Conservation (phyloP, 1,140 invertebrate species). For the Sminthurinus signatus region DNA sequence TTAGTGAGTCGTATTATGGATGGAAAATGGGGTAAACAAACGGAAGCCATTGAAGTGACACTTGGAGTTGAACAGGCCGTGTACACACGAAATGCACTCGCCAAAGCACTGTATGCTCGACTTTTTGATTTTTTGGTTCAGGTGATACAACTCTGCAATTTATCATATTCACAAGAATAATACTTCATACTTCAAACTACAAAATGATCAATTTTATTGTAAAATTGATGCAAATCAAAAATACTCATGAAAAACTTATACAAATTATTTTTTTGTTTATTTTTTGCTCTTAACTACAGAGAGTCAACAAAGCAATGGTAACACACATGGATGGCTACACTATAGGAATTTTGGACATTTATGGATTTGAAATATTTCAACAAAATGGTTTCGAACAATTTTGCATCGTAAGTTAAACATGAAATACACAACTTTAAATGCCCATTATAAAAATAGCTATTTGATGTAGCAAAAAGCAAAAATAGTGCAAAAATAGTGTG, state of each 20-base stretch:
- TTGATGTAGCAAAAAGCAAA: too few relatives aligned
- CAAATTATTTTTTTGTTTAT: conserved; percentile 6
- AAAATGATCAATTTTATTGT: too few relatives aligned
- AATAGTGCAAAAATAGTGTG: too few relatives aligned
- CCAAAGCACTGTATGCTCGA: conserved; percentile 62
- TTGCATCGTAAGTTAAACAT: conserved; percentile 47
- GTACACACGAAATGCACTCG: conserved; percentile 60
- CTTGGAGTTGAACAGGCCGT: conserved; percentile 61
- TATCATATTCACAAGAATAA: background rate
- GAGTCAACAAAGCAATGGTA: conserved; percentile 59
- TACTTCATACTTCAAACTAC: too few relatives aligned
- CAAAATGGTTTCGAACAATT: conserved; percentile 71
- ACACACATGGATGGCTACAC: conserved; percentile 50
- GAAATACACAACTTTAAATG: too few relatives aligned
- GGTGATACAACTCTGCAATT: conserved; percentile 45
- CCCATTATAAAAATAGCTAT: too few relatives aligned
- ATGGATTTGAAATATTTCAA: conserved; percentile 62
- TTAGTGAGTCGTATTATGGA: conserved; percentile 61
- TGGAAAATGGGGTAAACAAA: conserved; percentile 65
- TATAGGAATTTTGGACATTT: conserved; percentile 60
- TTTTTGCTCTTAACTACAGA: too few relatives aligned
- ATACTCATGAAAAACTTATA: background rate
- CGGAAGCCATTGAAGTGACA: conserved; percentile 62
- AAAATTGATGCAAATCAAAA: background rate
- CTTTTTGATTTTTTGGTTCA: conserved; percentile 65